Base-by-base conservation (phyloP, 2,888 invertebrate species). In the Taphrorychus bicolor region DNA sequence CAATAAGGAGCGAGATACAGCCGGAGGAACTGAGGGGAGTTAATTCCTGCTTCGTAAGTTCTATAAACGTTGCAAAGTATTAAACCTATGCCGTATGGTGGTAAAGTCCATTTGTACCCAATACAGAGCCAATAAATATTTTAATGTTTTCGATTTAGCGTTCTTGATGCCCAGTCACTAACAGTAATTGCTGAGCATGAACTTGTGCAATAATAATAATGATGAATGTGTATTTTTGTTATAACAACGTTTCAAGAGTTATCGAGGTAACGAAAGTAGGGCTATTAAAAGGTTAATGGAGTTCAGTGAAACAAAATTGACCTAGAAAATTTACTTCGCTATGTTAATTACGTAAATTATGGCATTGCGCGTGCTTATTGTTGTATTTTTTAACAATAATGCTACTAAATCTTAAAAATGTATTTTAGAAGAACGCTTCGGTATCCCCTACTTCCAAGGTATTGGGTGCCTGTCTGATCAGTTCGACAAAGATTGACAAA, bases 401-500 rank as follows among this genome's bases (percentile, higher is more conserved):
- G n/a, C n/a, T n/a, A n/a, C n/a, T n/a, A n/a, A n/a, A n/a, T n/a
- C n/a, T n/a, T n/a, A n/a, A n/a, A n/a, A n/a, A n/a, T n/a, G n/a
- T n/a, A n/a, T 32, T 32, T 59, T 18, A 57, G 19, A 23, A 42
- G 22, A 52, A 51, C 19, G 23, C 14, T 14, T 42, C 53, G 5
- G 42, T 42, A 3, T 16, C 9, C 2, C 58, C 14, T 24, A 18
- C 21, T 18, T 18, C 18, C 21, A 69, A 51, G 1, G n/a, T 21
- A 51, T 24, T 42, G 3, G 70, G 60, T 11, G 80, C 75, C 51
- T 80, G 75, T 58, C 80, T 72, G 48, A 82, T 81, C 68, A 82
- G 69, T 73, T 82, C 82, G 45, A 81, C 78, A 61, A 82, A 81
- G 23, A 82, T 78, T 23, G 76, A 76, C 2, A 80, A 79, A 11